Evolutionary conservation across 2,888 invertebrate genomes (phyloP).

Genomic region (Cephalotes varians): DNA sequence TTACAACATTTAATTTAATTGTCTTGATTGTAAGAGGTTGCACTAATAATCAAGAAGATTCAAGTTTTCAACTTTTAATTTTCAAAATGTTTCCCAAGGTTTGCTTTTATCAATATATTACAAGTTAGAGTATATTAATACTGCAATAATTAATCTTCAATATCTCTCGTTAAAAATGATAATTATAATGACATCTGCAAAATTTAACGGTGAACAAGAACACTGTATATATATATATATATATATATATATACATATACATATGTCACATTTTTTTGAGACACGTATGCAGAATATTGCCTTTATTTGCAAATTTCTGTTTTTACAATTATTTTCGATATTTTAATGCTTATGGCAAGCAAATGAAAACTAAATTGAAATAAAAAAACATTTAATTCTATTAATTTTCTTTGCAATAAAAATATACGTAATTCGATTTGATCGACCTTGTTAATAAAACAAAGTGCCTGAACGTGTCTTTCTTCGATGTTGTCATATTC

Average conservation of each 20-base stretch:
- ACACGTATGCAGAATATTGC: background rate
- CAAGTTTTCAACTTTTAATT: background rate
- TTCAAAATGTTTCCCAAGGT: background rate
- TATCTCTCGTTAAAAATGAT: background rate
- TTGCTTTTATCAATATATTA: background rate
- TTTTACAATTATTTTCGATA: conserved; percentile 10
- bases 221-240: background rate
- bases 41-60: background rate
- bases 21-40: background rate
- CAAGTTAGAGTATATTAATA: background rate
- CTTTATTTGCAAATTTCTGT: background rate
- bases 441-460: background rate
- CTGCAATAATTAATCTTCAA: conserved; percentile 2
- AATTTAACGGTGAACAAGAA: background rate
- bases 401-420: background rate
- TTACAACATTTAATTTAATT: background rate
- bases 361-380: background rate
- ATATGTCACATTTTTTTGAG: too few relatives aligned
- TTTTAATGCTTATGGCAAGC: background rate
- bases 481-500: conserved; percentile 64
- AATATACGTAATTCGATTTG: background rate
- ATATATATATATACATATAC: conserved; percentile 18
- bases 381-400: background rate
- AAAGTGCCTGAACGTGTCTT: conserved; percentile 72
- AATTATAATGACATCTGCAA: background rate